Percentiles rank a stretch among this genome's conserved stretches.
Conservation (phyloP, 2,113 vertebrate species). For the Corythornis vintsioides region DNA sequence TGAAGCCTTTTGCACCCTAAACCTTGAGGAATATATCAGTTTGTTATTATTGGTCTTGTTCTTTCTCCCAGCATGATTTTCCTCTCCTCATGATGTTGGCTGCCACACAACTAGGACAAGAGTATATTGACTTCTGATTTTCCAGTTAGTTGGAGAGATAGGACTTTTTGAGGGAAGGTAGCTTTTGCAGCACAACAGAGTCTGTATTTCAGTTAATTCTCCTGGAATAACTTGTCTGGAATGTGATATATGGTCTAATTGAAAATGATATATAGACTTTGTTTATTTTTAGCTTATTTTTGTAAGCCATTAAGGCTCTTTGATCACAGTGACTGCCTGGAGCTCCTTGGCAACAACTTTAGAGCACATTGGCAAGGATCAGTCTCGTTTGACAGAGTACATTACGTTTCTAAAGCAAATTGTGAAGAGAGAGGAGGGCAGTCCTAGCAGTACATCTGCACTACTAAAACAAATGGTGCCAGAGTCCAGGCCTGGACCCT, state of each 20-base stretch:
- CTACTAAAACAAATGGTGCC: neutral
- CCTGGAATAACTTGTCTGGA: neutral
- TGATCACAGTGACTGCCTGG: neutral
- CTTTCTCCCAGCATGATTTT: constrained; percentile 24
- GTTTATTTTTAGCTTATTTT: constrained; percentile 49
- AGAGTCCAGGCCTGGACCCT: neutral
- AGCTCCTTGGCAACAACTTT: neutral
- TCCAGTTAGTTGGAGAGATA: neutral
- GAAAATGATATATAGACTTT: neutral
- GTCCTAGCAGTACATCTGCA: neutral
- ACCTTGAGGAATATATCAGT: constrained; percentile 26
- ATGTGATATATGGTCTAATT: neutral
- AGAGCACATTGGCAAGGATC: neutral
- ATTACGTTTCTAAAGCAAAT: constrained; percentile 12
- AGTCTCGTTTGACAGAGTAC: neutral
- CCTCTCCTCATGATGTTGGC: constrained; percentile 25
- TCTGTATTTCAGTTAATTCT: neutral
- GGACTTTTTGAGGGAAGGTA: neutral
- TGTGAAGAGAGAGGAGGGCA: neutral
- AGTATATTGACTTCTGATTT: constrained; percentile 27
- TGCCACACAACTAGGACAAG: neutral
- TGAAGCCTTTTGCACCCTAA: constrained; percentile 63
- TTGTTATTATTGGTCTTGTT: constrained; percentile 51
- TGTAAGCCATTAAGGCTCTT: constrained; percentile 19
- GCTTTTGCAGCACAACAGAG: neutral